Percentiles rank a stretch among this genome's conserved stretches.
phyloP scores from a whole-genome alignment of 2,888 invertebrate species.

The Serripes groenlandicus region DNA sequence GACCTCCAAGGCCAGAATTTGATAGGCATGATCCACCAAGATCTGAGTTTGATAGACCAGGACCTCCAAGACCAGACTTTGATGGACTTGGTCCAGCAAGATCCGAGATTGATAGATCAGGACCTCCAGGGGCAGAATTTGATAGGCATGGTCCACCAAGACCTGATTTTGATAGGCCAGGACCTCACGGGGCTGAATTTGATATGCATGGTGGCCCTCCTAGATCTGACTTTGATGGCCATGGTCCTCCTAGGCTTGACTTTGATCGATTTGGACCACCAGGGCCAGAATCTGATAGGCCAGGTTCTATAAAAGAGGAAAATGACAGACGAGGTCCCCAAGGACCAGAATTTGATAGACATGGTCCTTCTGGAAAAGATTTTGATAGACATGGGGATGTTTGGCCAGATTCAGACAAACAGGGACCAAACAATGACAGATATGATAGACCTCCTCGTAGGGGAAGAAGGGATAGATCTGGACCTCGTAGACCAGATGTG shows the following conservation, averaged over 20 bases:
- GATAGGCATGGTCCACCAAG: background rate
- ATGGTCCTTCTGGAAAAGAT: conserved; percentile 1
- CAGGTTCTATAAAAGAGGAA: background rate
- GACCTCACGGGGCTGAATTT: conserved; percentile 6
- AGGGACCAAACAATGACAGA: background rate
- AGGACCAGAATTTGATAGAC: conserved; percentile 2
- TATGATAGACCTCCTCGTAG: background rate
- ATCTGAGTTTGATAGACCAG: background rate
- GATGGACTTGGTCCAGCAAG: background rate
- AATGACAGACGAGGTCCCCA: background rate
- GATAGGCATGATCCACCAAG: background rate
- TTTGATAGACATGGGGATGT: background rate
- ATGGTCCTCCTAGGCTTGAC: background rate
- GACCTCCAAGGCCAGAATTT: background rate
- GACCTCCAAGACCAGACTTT: background rate
- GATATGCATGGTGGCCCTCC: background rate
- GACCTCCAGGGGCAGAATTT: background rate
- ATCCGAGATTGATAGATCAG: background rate
- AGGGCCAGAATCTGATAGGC: background rate
- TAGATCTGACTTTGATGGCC: background rate
- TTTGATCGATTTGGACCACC: background rate
- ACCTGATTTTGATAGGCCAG: conserved; percentile 14
- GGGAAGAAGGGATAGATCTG: background rate
- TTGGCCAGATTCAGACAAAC: background rate
- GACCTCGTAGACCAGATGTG: background rate